These are phyloP conservation scores for Galeruca laticollis DNA, from an alignment of 2,888 invertebrate genomes.

Conservation along the genomic window DNA sequence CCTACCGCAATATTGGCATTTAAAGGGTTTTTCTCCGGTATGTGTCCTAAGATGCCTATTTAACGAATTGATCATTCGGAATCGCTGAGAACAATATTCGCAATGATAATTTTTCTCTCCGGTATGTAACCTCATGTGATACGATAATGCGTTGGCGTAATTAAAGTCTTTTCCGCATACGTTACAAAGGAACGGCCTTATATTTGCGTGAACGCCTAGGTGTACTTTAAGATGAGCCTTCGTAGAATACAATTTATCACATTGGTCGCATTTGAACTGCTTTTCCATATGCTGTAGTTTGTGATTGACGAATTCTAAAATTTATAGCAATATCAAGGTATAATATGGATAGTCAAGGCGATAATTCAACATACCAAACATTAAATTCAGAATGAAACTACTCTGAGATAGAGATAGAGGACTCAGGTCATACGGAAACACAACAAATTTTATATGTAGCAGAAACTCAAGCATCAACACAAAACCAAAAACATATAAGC, in stretches of 20 bases:
- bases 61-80: conserved; percentile 66
- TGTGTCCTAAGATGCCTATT: conserved; percentile 84
- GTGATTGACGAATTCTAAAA: conserved; percentile 51
- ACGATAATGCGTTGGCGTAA: conserved; percentile 73
- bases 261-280: conserved; percentile 72
- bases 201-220: conserved; percentile 81
- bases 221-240: conserved; percentile 80
- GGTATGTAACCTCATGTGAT: conserved; percentile 57
- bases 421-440: too few species aligned
- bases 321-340: not conserved
- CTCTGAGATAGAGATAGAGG: too few species aligned
- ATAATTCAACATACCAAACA: too few species aligned
- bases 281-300: conserved; percentile 66
- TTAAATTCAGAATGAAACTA: too few species aligned
- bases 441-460: too few species aligned
- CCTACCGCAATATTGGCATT: conserved; percentile 80
- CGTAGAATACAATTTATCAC: conserved; percentile 77
- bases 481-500: too few species aligned
- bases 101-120: conserved; percentile 56
- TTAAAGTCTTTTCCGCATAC: conserved; percentile 88
- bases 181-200: conserved; percentile 81
- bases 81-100: conserved; percentile 52
- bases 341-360: too few species aligned
- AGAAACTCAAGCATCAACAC: too few species aligned
- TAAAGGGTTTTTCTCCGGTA: conserved; percentile 83